Evolutionary conservation across 2,888 invertebrate genomes (phyloP).

Genomic region (Platycheirus rosarum): DNA sequence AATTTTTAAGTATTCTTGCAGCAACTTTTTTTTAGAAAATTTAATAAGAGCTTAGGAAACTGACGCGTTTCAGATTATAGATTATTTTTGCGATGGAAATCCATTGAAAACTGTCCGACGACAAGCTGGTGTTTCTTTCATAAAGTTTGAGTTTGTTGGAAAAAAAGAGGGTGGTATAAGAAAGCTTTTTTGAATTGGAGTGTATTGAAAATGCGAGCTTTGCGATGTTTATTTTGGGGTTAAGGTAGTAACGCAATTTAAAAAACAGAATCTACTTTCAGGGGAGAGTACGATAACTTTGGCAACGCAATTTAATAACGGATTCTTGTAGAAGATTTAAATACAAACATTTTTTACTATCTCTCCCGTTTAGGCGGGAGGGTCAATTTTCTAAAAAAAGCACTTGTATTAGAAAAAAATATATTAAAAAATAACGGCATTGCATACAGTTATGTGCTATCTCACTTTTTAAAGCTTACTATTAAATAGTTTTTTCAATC

Average conservation of each 20-base stretch:
- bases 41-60: slow-evolving; percentile 50
- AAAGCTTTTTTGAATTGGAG: slow-evolving; percentile 25
- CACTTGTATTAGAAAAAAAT: too few species aligned
- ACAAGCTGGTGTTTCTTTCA: slow-evolving; percentile 46
- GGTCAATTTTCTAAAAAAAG: too few species aligned
- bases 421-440: too few species aligned
- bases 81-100: slow-evolving; percentile 51
- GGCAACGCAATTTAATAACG: too few species aligned
- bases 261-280: background rate
- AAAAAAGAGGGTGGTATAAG: background rate
- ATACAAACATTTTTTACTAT: too few species aligned
- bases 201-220: background rate
- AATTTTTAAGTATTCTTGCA: slow-evolving; percentile 16
- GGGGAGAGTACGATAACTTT: too few species aligned
- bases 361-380: too few species aligned
- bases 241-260: slow-evolving; percentile 5
- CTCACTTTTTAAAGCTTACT: too few species aligned
- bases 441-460: too few species aligned
- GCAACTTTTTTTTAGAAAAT: slow-evolving; percentile 43
- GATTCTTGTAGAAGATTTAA: too few species aligned
- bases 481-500: too few species aligned
- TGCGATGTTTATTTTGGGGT: slow-evolving; percentile 48
- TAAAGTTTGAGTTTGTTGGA: slow-evolving; percentile 27
- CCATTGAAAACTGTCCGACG: slow-evolving; percentile 56
- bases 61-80: slow-evolving; percentile 55